Percentiles rank a stretch among this genome's conserved stretches.
Evolutionary conservation across 2,888 invertebrate genomes (phyloP).

Genomic region (Noctuana brunneofusca): DNA sequence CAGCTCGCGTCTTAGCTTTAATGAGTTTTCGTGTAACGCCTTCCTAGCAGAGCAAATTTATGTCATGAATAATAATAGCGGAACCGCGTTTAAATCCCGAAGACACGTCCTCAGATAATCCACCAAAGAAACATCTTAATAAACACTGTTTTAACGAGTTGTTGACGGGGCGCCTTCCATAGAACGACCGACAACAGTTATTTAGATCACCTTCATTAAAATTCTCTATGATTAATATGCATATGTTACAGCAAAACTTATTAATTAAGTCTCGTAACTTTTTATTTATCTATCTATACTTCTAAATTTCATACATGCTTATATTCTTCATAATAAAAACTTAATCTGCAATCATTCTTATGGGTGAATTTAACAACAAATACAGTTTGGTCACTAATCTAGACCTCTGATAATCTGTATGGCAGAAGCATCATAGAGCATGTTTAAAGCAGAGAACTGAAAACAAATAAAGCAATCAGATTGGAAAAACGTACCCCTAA

Average conservation of each 20-base stretch:
- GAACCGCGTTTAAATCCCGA: constrained; percentile 74
- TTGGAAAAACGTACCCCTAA: neutral
- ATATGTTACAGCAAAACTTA: no score
- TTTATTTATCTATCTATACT: no score
- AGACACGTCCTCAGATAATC: constrained; percentile 73
- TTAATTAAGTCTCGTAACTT: no score
- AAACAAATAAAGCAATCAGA: constrained; percentile 10
- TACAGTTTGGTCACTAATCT: no score
- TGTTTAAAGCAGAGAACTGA: neutral
- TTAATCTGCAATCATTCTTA: no score
- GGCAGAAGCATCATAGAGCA: neutral
- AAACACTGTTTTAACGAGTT: constrained; percentile 68
- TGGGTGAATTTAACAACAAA: no score
- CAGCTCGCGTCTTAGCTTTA: constrained; percentile 79
- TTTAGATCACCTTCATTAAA: constrained; percentile 21
- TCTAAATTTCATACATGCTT: no score
- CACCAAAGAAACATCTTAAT: constrained; percentile 68
- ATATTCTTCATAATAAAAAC: no score
- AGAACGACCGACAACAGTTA: constrained; percentile 12
- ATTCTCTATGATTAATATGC: constrained; percentile 14
- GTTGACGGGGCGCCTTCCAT: constrained; percentile 49
- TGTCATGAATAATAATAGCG: constrained; percentile 81
- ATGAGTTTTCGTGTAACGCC: constrained; percentile 81
- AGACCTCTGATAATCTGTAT: no score
- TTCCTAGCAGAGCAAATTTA: constrained; percentile 77